Evolutionary conservation across 2,113 vertebrate genomes (phyloP), one percentile per base, ranked within the genome.

Genomic region (Boulengeromyrus knoepffleri): DNA sequence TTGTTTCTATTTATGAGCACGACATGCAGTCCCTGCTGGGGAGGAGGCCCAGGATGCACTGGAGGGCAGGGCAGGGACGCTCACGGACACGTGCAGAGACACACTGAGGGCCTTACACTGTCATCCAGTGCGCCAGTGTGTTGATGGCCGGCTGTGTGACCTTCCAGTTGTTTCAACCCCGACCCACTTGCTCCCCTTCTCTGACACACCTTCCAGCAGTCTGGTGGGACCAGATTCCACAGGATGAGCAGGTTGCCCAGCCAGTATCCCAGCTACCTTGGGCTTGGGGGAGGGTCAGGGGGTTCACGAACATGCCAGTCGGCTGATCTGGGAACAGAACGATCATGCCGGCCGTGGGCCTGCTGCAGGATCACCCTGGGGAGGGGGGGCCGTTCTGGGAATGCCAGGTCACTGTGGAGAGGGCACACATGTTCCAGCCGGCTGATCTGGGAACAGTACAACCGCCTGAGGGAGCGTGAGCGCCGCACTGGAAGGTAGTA

Each of bases 1-100:
- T 86, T 66, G 84, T 66, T 87, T 46, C 89, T 90, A 49, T 90
- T 85, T 87, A 86, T 31, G 85, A 86, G 85, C 49, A 45, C 17
- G 85, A 46, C 45, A 3, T 21, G n/a, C 12, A 24, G 46, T 27
- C 80, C 80, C 27, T 24, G 36, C 74, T 80, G 74, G 74, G 13
- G 74, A 77, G n/a, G 13, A 36, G n/a, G 36, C 31, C 13, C 70
- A 77, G 31, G 70, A 39, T 6, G 70, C 31, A 77, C 31, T 77
- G 13, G n/a, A n/a, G 36, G 74, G 31, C 27, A 31, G 15, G 74
- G 74, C 36, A 80, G 74, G 74, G 36, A 80, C 15, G 17, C 70
- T 12, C 15, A 31, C 70, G 1, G 36, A 1, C 70, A 39, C 10
- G 1, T 45, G 27, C 50, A 53, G 21, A 85, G 50, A 66, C 74